Percentiles rank a stretch among this genome's conserved stretches.
phyloP scores from a whole-genome alignment of 2,888 invertebrate genomes.

The Odontothrips loti region DNA sequence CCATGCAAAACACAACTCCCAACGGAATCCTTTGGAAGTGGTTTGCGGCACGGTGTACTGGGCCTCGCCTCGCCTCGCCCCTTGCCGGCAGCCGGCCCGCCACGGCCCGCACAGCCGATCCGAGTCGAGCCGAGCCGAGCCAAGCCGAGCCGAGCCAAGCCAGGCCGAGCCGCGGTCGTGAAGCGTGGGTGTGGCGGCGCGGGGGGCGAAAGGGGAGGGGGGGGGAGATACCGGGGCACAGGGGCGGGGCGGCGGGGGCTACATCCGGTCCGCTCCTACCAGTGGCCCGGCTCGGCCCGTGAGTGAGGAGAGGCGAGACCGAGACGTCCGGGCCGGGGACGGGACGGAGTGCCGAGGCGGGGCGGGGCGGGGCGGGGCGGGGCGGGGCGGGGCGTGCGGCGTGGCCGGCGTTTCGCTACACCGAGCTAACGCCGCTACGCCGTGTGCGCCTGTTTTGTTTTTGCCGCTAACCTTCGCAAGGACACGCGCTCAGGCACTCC shows the following conservation, averaged over 20 bases:
- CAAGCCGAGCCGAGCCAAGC: not conserved
- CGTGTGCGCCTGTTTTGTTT: not conserved
- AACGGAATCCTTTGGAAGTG: too few relatives aligned
- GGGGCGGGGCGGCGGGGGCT: not conserved
- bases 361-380: not conserved
- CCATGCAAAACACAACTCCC: too few relatives aligned
- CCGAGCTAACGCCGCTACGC: not conserved
- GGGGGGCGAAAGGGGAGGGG: not conserved
- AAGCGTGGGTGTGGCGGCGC: not conserved
- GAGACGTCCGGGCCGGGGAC: not conserved
- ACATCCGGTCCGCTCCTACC: not conserved
- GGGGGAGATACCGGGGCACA: not conserved
- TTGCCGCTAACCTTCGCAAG: conserved; percentile 19
- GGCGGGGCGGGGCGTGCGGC: not conserved
- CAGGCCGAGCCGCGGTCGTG: conserved; percentile 2
- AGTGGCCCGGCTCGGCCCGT: not conserved
- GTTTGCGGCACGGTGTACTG: too few relatives aligned
- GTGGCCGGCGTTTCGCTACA: not conserved
- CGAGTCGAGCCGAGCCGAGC: not conserved
- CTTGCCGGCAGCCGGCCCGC: too few relatives aligned
- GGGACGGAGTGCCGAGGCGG: not conserved
- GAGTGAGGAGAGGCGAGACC: too few relatives aligned
- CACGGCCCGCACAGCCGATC: too few relatives aligned
- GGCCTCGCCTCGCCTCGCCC: not conserved
- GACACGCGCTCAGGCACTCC: not conserved